Conservation (phyloP, 2,113 vertebrate genomes). For the Mobula birostris region DNA sequence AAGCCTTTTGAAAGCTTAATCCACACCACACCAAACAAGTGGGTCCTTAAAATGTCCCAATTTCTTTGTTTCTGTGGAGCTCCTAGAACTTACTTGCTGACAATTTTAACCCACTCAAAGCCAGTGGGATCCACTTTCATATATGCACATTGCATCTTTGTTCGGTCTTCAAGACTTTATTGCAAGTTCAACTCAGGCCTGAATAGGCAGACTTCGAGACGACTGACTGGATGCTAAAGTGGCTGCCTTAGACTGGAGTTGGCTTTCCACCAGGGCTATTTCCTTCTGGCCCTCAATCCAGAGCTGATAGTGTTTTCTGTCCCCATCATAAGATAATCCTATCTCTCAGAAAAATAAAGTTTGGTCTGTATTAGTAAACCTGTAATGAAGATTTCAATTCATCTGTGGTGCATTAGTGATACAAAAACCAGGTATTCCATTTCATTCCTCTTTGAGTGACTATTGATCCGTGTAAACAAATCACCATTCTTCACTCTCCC, state of each 20-base stretch:
- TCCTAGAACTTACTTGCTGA: neutral
- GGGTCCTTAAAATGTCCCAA: neutral
- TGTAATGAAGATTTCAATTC: too few species aligned
- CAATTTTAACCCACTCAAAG: neutral
- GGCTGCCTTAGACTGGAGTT: neutral
- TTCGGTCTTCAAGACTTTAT: neutral
- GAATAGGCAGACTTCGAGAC: neutral
- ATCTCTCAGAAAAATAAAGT: neutral
- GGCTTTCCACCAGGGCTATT: neutral
- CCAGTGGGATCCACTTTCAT: neutral
- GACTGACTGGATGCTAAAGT: neutral
- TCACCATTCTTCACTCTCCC: too few species aligned
- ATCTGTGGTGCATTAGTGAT: too few species aligned
- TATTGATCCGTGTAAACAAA: too few species aligned
- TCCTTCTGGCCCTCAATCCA: neutral
- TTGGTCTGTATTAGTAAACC: neutral
- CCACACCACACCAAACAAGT: neutral
- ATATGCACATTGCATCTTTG: neutral
- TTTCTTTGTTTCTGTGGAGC: neutral
- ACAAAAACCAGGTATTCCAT: too few species aligned
- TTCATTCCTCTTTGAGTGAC: too few species aligned
- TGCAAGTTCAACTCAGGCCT: neutral
- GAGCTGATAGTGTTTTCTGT: neutral
- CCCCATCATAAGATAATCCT: neutral
- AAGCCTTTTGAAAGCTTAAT: too few species aligned